Conservation (phyloP, 2,797 vertebrate genomes). For the Myotis vivesi region DNA sequence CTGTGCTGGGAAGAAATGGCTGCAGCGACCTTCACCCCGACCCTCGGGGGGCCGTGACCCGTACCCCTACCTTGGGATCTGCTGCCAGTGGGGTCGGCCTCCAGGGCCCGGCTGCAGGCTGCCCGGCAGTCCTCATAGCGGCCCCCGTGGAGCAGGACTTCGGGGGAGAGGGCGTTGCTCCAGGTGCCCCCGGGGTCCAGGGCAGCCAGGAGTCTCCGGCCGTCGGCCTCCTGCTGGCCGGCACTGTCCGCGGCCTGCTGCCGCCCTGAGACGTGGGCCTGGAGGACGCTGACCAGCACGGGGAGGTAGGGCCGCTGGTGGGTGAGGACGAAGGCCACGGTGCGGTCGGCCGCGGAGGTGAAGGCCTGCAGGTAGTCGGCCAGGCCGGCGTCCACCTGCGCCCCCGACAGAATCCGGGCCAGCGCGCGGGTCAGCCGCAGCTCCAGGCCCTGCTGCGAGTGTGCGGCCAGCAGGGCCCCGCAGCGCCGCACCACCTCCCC, state of each 20-base stretch:
- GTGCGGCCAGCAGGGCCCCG: conserved; percentile 81
- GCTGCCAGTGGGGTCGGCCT: background rate
- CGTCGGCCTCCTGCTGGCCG: conserved; percentile 59
- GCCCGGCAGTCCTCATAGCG: conserved; percentile 86
- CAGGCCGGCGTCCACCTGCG: conserved; percentile 77
- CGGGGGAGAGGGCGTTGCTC: conserved; percentile 83
- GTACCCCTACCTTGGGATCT: conserved; percentile 43
- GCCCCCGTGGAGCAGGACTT: conserved; percentile 83
- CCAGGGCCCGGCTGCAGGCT: conserved; percentile 83
- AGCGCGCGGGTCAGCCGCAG: conserved; percentile 89
- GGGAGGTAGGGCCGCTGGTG: conserved; percentile 89
- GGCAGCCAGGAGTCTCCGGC: conserved; percentile 85
- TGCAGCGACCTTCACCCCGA: fast-evolving
- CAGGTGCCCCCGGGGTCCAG: conserved; percentile 82
- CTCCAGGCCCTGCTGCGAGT: conserved; percentile 66
- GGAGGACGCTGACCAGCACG: conserved; percentile 84
- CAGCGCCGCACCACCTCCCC: conserved; percentile 88
- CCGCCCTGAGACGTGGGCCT: conserved; percentile 59
- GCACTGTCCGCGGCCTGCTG: background rate
- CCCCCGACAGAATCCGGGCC: conserved; percentile 87
- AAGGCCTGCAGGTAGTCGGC: conserved; percentile 90
- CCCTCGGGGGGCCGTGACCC: fast-evolving
- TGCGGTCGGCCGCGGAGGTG: conserved; percentile 76
- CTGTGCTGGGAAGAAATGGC: fast-evolving
- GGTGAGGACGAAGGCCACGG: conserved; percentile 81